Conservation (phyloP, 2,888 invertebrate genomes). For the Euproctis similis region DNA sequence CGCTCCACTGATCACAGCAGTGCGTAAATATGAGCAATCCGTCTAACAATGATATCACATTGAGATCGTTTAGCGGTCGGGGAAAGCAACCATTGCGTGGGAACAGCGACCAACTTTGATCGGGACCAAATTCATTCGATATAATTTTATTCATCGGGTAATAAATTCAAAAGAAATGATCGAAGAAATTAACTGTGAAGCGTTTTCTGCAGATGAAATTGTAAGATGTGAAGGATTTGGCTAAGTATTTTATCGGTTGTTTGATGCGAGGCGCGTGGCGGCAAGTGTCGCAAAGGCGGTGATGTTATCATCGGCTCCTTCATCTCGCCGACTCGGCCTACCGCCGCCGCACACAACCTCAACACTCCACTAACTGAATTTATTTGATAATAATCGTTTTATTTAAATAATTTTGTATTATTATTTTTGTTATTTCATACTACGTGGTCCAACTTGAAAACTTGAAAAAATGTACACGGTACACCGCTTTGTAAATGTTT, state of each 20-base stretch:
- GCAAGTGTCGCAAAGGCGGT: conserved; percentile 53
- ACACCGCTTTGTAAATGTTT: too few relatives aligned
- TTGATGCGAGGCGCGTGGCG: conserved; percentile 58
- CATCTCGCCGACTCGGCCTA: conserved; percentile 60
- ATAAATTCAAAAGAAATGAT: conserved; percentile 21
- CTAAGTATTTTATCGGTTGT: conserved; percentile 52
- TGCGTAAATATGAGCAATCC: conserved; percentile 19
- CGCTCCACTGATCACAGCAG: conserved; percentile 39
- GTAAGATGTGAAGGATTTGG: conserved; percentile 57
- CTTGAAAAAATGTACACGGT: not conserved
- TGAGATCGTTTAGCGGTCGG: conserved; percentile 15
- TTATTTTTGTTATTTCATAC: conserved; percentile 36
- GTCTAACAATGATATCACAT: conserved; percentile 15
- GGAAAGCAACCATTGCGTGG: conserved; percentile 29
- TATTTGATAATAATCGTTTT: conserved; percentile 46
- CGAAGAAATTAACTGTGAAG: conserved; percentile 27
- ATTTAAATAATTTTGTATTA: conserved; percentile 49
- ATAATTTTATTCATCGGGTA: conserved; percentile 8
- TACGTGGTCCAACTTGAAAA: conserved; percentile 10
- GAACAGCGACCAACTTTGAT: conserved; percentile 35
- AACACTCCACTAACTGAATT: conserved; percentile 39
- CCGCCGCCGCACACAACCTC: conserved; percentile 34
- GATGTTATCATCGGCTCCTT: conserved; percentile 47
- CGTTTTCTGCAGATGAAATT: conserved; percentile 48
- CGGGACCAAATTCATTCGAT: conserved; percentile 19